A percentile compares a stretch with the other conserved stretches of the same genome.
These are phyloP conservation scores for Phaedon cochleariae DNA, from an alignment of 2,888 invertebrate species.

Conservation along the genomic window DNA sequence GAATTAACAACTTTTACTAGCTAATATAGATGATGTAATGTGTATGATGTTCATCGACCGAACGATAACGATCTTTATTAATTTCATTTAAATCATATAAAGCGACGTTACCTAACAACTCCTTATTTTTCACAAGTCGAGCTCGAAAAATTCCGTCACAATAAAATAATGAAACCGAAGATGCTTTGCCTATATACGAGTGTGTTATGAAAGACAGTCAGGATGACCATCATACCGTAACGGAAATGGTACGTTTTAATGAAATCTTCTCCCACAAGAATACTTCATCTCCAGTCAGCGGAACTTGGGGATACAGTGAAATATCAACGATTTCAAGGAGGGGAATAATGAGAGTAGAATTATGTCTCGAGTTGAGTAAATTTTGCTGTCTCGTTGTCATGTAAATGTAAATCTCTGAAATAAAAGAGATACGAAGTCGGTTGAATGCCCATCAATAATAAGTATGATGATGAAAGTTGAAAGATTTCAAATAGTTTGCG, in stretches of 20 bases:
- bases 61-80: slow-evolving; percentile 34
- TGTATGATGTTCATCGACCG: slow-evolving; percentile 1
- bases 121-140: slow-evolving; percentile 17
- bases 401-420: no score
- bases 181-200: slow-evolving; percentile 1
- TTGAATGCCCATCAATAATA: no score
- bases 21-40: slow-evolving; percentile 22
- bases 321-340: neutral
- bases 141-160: slow-evolving; percentile 26
- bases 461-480: no score
- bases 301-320: slow-evolving; percentile 40
- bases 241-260: slow-evolving; percentile 57
- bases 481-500: no score
- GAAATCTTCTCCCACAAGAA: slow-evolving; percentile 55
- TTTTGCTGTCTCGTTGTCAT: no score
- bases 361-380: no score
- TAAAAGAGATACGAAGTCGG: no score
- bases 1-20: slow-evolving; percentile 28
- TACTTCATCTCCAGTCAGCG: slow-evolving; percentile 55
- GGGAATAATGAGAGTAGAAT: neutral
- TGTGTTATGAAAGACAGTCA: slow-evolving; percentile 39
- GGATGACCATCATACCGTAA: slow-evolving; percentile 49
- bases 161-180: slow-evolving; percentile 24
- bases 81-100: slow-evolving; percentile 32
- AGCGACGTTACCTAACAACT: slow-evolving; percentile 30